A percentile compares a stretch with the other conserved stretches of the same genome.
Conservation (phyloP, 2,888 invertebrate genomes). For the Odontothrips loti region DNA sequence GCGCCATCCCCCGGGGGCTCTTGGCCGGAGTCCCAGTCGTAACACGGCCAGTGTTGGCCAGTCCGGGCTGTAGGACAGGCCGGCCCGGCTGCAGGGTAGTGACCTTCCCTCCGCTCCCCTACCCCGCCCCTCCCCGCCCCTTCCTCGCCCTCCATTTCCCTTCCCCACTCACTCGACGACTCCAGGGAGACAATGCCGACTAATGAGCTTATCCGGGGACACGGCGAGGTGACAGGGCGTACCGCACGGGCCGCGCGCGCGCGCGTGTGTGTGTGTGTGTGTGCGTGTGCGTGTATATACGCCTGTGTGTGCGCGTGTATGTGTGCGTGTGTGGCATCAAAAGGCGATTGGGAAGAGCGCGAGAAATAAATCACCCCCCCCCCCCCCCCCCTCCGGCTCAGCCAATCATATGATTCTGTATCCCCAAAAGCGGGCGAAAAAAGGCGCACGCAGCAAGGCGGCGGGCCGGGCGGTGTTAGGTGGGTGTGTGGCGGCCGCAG, state of each 20-base stretch:
- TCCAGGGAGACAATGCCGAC: conserved; percentile 15
- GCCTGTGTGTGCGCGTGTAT: not conserved
- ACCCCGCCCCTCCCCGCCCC: not conserved
- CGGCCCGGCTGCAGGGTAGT: not conserved
- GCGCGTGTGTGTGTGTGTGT: not conserved
- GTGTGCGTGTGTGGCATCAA: not conserved
- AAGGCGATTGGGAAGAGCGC: conserved; percentile 24
- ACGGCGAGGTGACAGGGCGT: not conserved
- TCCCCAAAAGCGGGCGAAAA: not conserved
- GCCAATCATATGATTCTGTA: not conserved
- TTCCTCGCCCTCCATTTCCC: not conserved
- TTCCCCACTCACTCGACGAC: not conserved
- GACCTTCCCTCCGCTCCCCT: not conserved
- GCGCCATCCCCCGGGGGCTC: no score
- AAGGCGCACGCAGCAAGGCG: no score
- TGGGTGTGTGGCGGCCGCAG: no score
- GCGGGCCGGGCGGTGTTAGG: no score
- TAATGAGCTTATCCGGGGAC: conserved; percentile 26
- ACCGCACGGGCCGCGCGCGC: not conserved
- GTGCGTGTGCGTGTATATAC: not conserved
- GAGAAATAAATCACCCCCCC: conserved; percentile 11
- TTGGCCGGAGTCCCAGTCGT: no score
- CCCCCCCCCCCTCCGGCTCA: not conserved
- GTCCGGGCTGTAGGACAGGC: no score
- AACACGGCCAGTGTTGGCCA: no score